Conservation (phyloP, 1,140 invertebrate genomes). For the Eumeta japonica region DNA sequence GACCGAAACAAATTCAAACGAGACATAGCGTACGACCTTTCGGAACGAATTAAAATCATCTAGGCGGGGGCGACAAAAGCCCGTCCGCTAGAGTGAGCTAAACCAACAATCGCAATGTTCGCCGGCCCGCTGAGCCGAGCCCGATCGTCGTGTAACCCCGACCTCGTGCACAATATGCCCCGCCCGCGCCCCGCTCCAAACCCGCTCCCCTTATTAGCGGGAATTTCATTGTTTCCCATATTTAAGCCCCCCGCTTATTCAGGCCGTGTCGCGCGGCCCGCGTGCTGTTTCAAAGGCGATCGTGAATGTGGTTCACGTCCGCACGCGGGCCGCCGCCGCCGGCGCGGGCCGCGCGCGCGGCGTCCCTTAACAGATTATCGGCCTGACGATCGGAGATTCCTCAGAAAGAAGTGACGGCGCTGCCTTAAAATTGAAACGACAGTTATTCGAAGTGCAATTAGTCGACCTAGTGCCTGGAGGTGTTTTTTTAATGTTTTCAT, state of each 20-base stretch:
- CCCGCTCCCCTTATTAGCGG: conserved; percentile 50
- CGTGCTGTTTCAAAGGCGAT: background rate
- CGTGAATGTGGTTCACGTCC: conserved; percentile 1
- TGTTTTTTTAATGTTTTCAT: too few species aligned
- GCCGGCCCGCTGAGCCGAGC: conserved; percentile 7
- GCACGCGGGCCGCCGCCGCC: too few species aligned
- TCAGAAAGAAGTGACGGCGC: too few species aligned
- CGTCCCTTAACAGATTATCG: too few species aligned
- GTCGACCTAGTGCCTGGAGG: too few species aligned
- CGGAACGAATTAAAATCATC: conserved; percentile 31
- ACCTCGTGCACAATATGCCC: conserved; percentile 26
- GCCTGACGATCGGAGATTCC: too few species aligned
- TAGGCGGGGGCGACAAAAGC: conserved; percentile 30
- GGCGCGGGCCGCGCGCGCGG: too few species aligned
- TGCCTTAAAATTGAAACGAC: too few species aligned
- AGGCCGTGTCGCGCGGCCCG: conserved; percentile 3
- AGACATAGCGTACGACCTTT: too few species aligned
- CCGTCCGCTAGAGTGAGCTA: conserved; percentile 31
- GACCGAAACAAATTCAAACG: too few species aligned
- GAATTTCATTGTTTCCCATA: conserved; percentile 51
- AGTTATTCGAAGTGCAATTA: too few species aligned
- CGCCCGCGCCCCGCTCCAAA: conserved; percentile 23
- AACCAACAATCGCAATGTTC: conserved; percentile 33
- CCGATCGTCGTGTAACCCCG: conserved; percentile 20
- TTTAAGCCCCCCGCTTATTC: conserved; percentile 38